These are phyloP conservation scores for Caenorhabditis plicata DNA, from an alignment of 2,888 invertebrate species.

Conservation along the genomic window DNA sequence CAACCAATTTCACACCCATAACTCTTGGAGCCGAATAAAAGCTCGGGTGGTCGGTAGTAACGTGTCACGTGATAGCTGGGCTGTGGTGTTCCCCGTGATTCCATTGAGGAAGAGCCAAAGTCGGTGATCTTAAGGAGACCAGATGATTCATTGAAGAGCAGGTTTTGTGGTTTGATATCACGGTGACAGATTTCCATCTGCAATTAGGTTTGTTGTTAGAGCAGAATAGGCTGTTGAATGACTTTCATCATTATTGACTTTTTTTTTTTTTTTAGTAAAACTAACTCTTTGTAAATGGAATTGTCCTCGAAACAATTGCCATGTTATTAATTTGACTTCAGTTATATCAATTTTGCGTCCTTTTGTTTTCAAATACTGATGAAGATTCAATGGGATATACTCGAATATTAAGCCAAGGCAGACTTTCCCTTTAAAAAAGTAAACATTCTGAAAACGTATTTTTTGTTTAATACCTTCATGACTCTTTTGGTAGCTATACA, in stretches of 20 bases:
- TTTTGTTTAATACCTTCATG: conserved; percentile 31
- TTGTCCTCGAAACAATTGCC: conserved; percentile 53
- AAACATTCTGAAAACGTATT: too few species aligned
- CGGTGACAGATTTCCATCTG: conserved; percentile 73
- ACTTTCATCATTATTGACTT: not conserved
- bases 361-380: conserved; percentile 31
- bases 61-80: conserved; percentile 53
- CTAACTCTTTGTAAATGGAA: conserved; percentile 33
- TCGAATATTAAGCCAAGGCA: conserved; percentile 49
- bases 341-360: conserved; percentile 12
- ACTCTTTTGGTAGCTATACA: conserved; percentile 79
- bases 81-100: conserved; percentile 18
- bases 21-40: conserved; percentile 72
- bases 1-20: conserved; percentile 95
- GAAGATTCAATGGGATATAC: conserved; percentile 40
- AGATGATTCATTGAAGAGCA: conserved; percentile 84
- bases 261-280: not conserved
- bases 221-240: not conserved
- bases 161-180: conserved; percentile 98
- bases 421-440: conserved; percentile 6
- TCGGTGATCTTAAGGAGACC: conserved; percentile 72
- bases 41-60: conserved; percentile 73
- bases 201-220: conserved; percentile 1
- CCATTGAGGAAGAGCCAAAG: conserved; percentile 32
- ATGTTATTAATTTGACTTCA: conserved; percentile 40